A percentile compares a stretch with the other conserved stretches of the same genome.
Evolutionary conservation across 2,888 invertebrate genomes (phyloP).

Genomic region (Heteromyza rotundicornis): DNA sequence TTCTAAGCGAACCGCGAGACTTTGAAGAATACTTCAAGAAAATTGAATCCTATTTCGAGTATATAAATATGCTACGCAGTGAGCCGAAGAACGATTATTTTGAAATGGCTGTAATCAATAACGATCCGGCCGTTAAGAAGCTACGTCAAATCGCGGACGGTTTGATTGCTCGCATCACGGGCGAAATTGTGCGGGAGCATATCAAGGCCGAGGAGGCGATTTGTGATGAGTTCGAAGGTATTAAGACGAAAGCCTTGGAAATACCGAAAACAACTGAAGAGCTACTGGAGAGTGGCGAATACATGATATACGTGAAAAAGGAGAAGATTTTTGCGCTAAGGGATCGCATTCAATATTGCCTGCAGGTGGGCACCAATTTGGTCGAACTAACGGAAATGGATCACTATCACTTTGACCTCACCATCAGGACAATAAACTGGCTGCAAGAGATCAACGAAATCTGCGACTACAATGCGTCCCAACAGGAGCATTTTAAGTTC

Average conservation of each 20-base stretch:
- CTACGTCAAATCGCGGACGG: conserved; percentile 68
- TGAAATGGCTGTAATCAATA: conserved; percentile 69
- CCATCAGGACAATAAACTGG: conserved; percentile 86
- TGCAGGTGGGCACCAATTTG: conserved; percentile 70
- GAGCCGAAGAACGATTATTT: conserved; percentile 74
- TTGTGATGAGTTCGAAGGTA: conserved; percentile 74
- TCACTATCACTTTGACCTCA: conserved; percentile 77
- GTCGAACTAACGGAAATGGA: conserved; percentile 79
- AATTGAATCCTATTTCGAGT: conserved; percentile 68
- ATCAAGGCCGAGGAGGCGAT: conserved; percentile 72
- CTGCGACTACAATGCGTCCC: conserved; percentile 78
- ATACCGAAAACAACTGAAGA: conserved; percentile 82
- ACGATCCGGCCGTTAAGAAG: conserved; percentile 69
- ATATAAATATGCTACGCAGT: conserved; percentile 68
- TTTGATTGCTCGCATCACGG: conserved; percentile 69
- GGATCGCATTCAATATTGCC: conserved; percentile 72
- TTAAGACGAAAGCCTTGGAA: conserved; percentile 72
- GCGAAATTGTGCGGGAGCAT: conserved; percentile 70
- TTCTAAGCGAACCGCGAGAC: conserved; percentile 65
- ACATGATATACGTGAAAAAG: conserved; percentile 80
- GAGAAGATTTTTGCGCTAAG: conserved; percentile 73
- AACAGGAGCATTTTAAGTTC: conserved; percentile 80
- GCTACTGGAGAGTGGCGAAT: conserved; percentile 79
- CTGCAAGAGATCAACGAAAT: conserved; percentile 79
- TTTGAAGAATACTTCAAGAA: conserved; percentile 70